Conservation (phyloP, 2,888 invertebrate genomes). For the Schizaphis graminum region DNA sequence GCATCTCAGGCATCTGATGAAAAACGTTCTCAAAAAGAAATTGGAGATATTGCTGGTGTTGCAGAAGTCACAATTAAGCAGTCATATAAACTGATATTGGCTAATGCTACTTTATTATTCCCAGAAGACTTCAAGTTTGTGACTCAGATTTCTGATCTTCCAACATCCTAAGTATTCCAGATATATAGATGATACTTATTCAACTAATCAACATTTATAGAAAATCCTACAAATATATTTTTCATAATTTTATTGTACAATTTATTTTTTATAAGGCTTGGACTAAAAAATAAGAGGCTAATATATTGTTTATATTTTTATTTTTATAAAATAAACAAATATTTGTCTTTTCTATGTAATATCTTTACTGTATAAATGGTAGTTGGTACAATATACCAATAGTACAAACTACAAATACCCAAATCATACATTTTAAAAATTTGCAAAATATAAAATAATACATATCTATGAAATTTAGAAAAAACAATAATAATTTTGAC, state of each 20-base stretch:
- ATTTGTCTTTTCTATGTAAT: neutral
- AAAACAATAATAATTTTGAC: neutral
- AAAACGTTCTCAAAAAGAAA: slow-evolving; percentile 95
- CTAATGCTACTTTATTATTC: slow-evolving; percentile 91
- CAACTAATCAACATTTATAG: neutral
- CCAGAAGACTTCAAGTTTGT: slow-evolving; percentile 97
- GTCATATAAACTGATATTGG: slow-evolving; percentile 97
- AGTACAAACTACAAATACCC: neutral
- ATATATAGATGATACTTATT: neutral
- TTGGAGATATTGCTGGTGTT: slow-evolving; percentile 97
- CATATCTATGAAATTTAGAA: neutral
- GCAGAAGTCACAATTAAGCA: slow-evolving; percentile 98
- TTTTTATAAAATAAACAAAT: slow-evolving; percentile 14
- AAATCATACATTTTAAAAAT: neutral
- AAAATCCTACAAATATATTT: slow-evolving; percentile 6
- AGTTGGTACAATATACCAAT: neutral
- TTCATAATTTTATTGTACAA: slow-evolving; percentile 32
- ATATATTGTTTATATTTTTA: slow-evolving; percentile 8
- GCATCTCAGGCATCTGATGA: slow-evolving; percentile 96
- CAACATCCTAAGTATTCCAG: slow-evolving; percentile 71
- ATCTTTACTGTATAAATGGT: neutral
- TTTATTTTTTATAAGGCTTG: slow-evolving; percentile 36
- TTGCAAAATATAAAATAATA: neutral
- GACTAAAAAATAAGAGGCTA: neutral
- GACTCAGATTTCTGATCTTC: slow-evolving; percentile 93